Percentiles rank a stretch among this genome's conserved stretches.
phyloP scores from a whole-genome alignment of 2,113 vertebrate species.

The Oenanthe melanoleuca region DNA sequence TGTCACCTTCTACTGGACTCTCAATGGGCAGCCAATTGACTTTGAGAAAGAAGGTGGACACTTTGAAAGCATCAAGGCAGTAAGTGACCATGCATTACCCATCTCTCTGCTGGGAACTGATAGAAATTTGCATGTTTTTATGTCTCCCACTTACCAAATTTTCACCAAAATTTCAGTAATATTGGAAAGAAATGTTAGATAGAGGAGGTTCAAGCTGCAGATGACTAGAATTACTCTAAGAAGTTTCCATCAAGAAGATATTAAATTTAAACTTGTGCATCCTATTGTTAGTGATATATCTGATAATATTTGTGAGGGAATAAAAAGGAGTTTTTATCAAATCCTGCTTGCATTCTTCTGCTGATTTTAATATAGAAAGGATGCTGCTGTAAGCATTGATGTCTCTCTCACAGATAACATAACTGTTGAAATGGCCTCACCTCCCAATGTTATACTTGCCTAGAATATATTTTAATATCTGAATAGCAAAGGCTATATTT shows the following conservation, averaged over 20 bases:
- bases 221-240: background rate
- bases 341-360: background rate
- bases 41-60: constrained; percentile 90
- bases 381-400: background rate
- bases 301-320: background rate
- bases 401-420: background rate
- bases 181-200: background rate
- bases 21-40: constrained; percentile 87
- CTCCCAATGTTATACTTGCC: background rate
- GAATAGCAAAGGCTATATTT: background rate
- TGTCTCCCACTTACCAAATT: background rate
- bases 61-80: constrained; percentile 95
- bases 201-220: background rate
- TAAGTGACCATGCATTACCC: constrained; percentile 77
- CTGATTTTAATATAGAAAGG: background rate
- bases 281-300: background rate
- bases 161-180: background rate
- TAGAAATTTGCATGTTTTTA: background rate
- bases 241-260: background rate
- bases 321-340: background rate
- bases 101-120: background rate
- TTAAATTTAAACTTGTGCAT: background rate
- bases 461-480: background rate
- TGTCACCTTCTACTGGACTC: constrained; percentile 90
- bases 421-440: background rate